Base-by-base conservation (phyloP, 2,113 vertebrate species). In the Grammomys surdaster region DNA sequence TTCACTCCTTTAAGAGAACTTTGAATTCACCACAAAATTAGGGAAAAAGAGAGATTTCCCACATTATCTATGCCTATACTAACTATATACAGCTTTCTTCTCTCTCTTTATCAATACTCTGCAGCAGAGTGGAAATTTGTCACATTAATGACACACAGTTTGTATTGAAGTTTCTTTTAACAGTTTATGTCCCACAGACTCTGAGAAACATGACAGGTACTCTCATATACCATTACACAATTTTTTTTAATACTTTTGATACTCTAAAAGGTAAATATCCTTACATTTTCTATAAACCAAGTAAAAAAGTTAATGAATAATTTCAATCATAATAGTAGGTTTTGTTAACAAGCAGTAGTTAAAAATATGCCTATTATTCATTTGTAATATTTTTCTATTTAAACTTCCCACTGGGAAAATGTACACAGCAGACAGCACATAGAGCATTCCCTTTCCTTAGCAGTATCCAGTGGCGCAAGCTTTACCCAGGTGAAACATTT, bases 211-310 rank as follows among this genome's bases (percentile, higher is more conserved):
- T 33, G 40, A 33, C 56, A 86, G 31, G 28, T n/a, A 58, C 20
- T 88, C 12, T 33, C 58, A 93, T 91, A 58, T 0, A 70, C 9
- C 51, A 87, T 36, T 26, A 56, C 3, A 93, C 33, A 89, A 33
- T 43, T 85, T 40, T 40, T 69, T 9, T 78, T 78, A 85, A 13
- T 85, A 88, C 77, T 20, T 78, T 90, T 94, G 89, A 54, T 77
- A 91, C 51, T 78, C 31, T 91, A 88, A 94, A 94, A 88, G 58
- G 17, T 54, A 96, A 96, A 82, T 94, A 91, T 72, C 48, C 90
- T 90, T 70, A 60, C 88, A 80, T 75, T 77, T 93, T 73, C 67
- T 93, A 73, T 40, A 90, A 88, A 22, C 69, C 19, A 93, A 95
- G 85, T 26, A 77, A 76, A 51, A 84, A 84, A 63, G 12, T 43